These are phyloP conservation scores for Hemiprocne comata DNA, from an alignment of 2,113 vertebrate species.

Conservation along the genomic window DNA sequence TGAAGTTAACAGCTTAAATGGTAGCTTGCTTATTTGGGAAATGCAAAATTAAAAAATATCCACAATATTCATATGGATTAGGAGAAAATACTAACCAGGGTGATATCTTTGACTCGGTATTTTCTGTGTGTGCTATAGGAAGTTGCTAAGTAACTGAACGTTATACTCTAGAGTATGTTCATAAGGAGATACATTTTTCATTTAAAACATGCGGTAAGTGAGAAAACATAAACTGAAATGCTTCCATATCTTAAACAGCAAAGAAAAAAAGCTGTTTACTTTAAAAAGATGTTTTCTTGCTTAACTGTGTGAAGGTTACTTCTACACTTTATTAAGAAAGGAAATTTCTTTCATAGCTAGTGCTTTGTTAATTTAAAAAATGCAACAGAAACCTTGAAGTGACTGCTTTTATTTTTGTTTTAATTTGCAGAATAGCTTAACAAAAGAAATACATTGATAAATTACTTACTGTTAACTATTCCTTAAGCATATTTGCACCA, in stretches of 20 bases:
- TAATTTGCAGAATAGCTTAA: background rate
- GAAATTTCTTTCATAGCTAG: background rate
- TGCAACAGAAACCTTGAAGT: background rate
- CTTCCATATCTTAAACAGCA: background rate
- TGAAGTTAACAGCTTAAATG: background rate
- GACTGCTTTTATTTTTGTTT: background rate
- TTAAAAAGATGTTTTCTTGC: background rate
- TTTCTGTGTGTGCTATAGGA: background rate
- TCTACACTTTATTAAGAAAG: background rate
- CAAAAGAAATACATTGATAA: background rate
- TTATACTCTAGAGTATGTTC: background rate
- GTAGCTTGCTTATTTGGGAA: background rate
- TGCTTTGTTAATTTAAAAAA: background rate
- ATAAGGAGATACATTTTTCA: background rate
- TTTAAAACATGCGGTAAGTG: background rate
- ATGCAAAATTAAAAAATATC: background rate
- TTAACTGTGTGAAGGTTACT: background rate
- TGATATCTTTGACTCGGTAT: background rate
- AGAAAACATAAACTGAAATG: background rate
- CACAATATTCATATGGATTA: background rate
- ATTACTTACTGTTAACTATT: background rate
- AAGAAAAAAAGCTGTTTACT: background rate
- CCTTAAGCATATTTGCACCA: background rate
- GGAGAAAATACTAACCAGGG: background rate
- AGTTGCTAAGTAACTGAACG: conserved; percentile 50